Conservation (phyloP, 1,140 invertebrate genomes). For the Drosophila novamexicana region DNA sequence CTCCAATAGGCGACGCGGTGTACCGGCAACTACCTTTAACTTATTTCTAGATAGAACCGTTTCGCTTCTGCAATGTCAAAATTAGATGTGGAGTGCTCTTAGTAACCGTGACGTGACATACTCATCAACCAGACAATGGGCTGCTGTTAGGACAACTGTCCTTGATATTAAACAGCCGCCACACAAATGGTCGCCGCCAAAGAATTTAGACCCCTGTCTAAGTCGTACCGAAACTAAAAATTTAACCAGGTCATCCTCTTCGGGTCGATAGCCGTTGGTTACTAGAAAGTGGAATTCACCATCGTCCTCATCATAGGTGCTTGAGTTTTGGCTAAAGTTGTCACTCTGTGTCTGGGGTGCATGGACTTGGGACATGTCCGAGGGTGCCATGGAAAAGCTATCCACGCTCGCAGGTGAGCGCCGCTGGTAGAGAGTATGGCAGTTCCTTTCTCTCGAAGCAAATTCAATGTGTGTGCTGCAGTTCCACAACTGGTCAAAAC, state of each 20-base stretch:
- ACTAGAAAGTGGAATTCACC: constrained; percentile 52
- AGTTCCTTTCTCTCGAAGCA: too few relatives aligned
- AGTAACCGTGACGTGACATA: constrained; percentile 13
- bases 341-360: too few relatives aligned
- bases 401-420: too few relatives aligned
- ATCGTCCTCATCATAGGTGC: neutral
- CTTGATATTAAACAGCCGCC: constrained; percentile 54
- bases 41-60: neutral
- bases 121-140: constrained; percentile 55
- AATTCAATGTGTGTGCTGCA: neutral
- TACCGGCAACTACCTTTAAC: constrained; percentile 44
- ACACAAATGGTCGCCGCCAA: constrained; percentile 60
- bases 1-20: constrained; percentile 44
- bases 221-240: constrained; percentile 42
- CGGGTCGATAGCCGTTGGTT: constrained; percentile 60
- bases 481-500: too few relatives aligned
- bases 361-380: too few relatives aligned
- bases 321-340: too few relatives aligned
- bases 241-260: constrained; percentile 30
- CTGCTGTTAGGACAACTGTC: constrained; percentile 55
- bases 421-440: too few relatives aligned
- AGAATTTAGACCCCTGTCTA: neutral
- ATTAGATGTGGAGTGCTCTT: neutral
- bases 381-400: too few relatives aligned
- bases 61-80: neutral